A percentile compares a stretch with the other conserved stretches of the same genome.
Conservation (phyloP, 64 coral and sea anemone genomes). For the Pocillopora damicornis region DNA sequence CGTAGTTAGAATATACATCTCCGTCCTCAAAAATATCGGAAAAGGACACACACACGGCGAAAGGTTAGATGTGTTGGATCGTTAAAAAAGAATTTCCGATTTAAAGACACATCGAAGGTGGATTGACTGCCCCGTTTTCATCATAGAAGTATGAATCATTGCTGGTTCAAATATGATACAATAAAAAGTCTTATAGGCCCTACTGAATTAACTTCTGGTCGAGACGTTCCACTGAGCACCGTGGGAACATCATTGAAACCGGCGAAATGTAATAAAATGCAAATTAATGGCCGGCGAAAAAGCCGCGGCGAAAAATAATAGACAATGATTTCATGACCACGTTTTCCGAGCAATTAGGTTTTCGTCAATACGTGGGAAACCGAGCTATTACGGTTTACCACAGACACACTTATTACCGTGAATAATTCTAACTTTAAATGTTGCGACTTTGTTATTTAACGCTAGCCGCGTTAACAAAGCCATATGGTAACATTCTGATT, state of each 20-base stretch:
- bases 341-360: background rate
- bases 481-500: background rate
- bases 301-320: background rate
- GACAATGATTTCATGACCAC: background rate
- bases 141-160: background rate
- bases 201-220: background rate
- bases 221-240: background rate
- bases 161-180: background rate
- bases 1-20: no score
- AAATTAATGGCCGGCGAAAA: background rate
- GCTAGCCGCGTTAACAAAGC: background rate
- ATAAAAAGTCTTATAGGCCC: background rate
- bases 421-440: background rate
- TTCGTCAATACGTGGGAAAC: constrained; percentile 2
- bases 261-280: background rate
- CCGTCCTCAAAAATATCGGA: no score
- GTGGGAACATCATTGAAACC: background rate
- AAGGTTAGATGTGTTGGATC: no score
- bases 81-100: no score
- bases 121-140: background rate
- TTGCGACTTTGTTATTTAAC: background rate
- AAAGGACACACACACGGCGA: no score
- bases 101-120: no score
- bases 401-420: background rate
- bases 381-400: background rate